phyloP scores from a whole-genome alignment of 2,113 vertebrate genomes.

The Plestiodon gilberti region DNA sequence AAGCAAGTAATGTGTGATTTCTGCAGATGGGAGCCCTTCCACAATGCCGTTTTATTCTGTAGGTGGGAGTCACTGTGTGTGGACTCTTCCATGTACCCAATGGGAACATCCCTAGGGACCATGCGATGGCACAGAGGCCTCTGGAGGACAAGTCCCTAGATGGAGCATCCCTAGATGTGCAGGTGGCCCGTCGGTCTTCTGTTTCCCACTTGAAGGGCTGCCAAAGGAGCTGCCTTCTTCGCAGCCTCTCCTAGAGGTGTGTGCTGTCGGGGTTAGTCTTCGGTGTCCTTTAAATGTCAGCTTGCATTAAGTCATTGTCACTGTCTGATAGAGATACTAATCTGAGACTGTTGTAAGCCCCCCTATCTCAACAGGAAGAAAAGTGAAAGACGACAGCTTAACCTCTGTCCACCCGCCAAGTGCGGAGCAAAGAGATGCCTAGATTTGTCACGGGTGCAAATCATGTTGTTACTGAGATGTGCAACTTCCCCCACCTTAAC shows the following conservation, averaged over 20 bases:
- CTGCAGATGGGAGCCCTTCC: too few relatives aligned
- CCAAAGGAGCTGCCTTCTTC: background rate
- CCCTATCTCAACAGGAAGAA: accelerated
- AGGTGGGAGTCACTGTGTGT: too few relatives aligned
- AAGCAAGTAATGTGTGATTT: too few relatives aligned
- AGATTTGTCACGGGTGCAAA: background rate
- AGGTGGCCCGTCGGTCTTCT: too few relatives aligned
- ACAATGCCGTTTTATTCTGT: too few relatives aligned
- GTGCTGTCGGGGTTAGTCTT: background rate
- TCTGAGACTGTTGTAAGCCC: background rate
- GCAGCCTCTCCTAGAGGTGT: background rate
- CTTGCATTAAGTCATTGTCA: background rate
- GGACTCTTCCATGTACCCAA: too few relatives aligned
- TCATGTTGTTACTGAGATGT: background rate
- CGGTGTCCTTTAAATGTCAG: background rate
- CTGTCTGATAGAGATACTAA: background rate
- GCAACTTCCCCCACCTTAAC: background rate
- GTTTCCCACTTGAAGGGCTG: accelerated
- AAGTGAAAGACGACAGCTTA: background rate
- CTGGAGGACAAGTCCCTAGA: too few relatives aligned
- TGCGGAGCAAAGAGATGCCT: background rate
- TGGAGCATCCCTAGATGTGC: too few relatives aligned
- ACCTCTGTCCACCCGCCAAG: background rate
- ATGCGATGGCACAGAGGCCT: too few relatives aligned
- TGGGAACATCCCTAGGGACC: too few relatives aligned